A percentile compares a stretch with the other conserved stretches of the same genome.
Conservation (phyloP, 2,113 vertebrate genomes). For the Shinisaurus crocodilurus region DNA sequence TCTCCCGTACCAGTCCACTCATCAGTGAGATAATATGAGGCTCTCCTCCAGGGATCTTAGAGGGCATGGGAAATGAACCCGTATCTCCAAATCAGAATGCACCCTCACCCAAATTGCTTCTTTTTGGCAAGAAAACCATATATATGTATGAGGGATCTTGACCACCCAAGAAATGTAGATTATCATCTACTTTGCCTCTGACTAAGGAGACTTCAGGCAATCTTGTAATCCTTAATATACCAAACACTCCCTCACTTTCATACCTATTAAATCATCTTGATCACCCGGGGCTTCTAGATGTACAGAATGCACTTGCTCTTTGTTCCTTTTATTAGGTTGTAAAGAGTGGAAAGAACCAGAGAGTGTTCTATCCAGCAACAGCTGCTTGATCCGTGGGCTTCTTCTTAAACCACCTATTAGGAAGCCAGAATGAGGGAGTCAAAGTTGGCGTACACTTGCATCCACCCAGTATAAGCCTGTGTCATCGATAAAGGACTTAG, state of each 20-base stretch:
- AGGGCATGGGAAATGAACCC: neutral
- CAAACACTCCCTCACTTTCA: neutral
- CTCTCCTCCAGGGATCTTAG: neutral
- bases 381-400: slow-evolving; percentile 89
- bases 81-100: neutral
- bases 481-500: neutral
- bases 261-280: slow-evolving; percentile 53
- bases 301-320: slow-evolving; percentile 73
- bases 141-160: neutral
- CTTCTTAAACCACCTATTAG: slow-evolving; percentile 82
- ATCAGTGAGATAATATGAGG: neutral
- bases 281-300: slow-evolving; percentile 39
- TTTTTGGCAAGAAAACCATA: neutral
- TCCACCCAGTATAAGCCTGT: neutral
- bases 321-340: slow-evolving; percentile 80
- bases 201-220: neutral
- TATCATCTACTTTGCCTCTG: neutral
- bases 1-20: neutral
- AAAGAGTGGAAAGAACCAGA: slow-evolving; percentile 82
- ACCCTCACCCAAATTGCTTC: neutral
- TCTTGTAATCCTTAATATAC: neutral
- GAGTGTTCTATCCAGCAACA: slow-evolving; percentile 76
- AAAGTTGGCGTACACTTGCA: neutral
- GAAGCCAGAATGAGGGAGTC: slow-evolving; percentile 34
- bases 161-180: neutral